Evolutionary conservation across 2,888 invertebrate species (phyloP).

Genomic region (Elgonia sp.): DNA sequence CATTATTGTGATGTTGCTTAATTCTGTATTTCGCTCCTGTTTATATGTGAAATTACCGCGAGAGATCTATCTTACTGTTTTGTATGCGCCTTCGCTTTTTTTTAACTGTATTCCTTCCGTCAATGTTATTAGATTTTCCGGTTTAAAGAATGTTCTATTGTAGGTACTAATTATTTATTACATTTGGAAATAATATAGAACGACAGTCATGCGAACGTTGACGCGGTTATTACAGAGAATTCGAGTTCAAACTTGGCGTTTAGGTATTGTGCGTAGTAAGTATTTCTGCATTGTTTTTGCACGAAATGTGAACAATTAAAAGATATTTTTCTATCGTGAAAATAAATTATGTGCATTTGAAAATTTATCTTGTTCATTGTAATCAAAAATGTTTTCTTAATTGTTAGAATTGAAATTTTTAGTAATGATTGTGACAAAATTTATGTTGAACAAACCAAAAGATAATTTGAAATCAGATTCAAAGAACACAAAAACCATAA

Average conservation of each 20-base stretch:
- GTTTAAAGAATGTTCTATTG: conserved; percentile 70
- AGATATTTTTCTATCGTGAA: too few species aligned
- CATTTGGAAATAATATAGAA: conserved; percentile 72
- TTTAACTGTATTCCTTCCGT: conserved; percentile 76
- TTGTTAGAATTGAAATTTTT: too few species aligned
- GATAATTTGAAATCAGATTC: too few species aligned
- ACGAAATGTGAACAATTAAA: too few species aligned
- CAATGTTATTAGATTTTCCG: conserved; percentile 75
- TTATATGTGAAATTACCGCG: conserved; percentile 84
- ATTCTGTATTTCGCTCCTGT: conserved; percentile 79
- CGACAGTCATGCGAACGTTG: conserved; percentile 64
- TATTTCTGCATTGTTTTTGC: too few species aligned
- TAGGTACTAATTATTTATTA: conserved; percentile 73
- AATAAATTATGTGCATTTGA: too few species aligned
- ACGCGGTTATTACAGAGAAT: conserved; percentile 1
- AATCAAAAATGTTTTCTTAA: too few species aligned
- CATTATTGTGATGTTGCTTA: conserved; percentile 81
- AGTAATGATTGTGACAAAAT: too few species aligned
- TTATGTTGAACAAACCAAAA: too few species aligned
- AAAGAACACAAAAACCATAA: too few species aligned
- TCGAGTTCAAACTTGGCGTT: not conserved
- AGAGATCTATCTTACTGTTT: conserved; percentile 83
- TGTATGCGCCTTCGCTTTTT: conserved; percentile 68
- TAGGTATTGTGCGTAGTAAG: too few species aligned
- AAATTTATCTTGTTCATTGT: too few species aligned